Evolutionary conservation across 2,113 vertebrate genomes (phyloP), one percentile per base, ranked within the genome.

Genomic region (Cryptotis parvus): DNA sequence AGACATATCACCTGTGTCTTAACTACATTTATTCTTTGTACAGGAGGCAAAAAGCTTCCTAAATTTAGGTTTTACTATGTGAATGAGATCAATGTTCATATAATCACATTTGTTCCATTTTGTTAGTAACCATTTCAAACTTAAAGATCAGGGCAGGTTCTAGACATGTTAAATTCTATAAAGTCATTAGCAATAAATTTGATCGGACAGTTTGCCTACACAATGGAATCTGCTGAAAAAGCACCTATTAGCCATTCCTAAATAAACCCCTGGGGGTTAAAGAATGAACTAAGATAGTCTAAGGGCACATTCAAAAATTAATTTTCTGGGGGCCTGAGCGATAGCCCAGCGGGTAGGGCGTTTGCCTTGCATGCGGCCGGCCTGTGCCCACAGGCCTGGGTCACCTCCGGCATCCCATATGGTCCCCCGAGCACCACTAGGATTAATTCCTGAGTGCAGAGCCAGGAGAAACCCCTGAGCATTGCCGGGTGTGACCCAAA

Each of bases 161-260:
- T 94, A 92, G 94, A 88, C 95, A 95, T 29, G 84, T 70, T 91
- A 69, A 90, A 76, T 93, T 94, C 90, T 90, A 89, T 94, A 93
- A 93, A 93, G 79, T 84, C 88, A 96, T 96, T 97, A 95, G 94
- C 76, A 91, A 90, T 91, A 93, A 77, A 96, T 94, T 96, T 92
- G 95, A 90, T 92, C 88, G 55, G 73, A 92, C 94, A 94, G 94
- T 80, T 96, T 88, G 73, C 88, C 43, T 61, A 84, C 87, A 96
- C 95, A 94, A 94, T 90, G 76, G 68, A 83, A 85, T 93, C 82
- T 83, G 82, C 83, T 91, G 88, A 75, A 95, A 91, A 95, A 78
- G 45, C 55, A 11, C 84, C 90, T 91, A 78, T 96, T 95, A 92
- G 88, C 95, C 95, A 96, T 89, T 93, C 77, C 77, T 22, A 16